Percentiles rank a stretch among this genome's conserved stretches.
Evolutionary conservation across 2,113 vertebrate species (phyloP).

Genomic region (Petroica traversi): DNA sequence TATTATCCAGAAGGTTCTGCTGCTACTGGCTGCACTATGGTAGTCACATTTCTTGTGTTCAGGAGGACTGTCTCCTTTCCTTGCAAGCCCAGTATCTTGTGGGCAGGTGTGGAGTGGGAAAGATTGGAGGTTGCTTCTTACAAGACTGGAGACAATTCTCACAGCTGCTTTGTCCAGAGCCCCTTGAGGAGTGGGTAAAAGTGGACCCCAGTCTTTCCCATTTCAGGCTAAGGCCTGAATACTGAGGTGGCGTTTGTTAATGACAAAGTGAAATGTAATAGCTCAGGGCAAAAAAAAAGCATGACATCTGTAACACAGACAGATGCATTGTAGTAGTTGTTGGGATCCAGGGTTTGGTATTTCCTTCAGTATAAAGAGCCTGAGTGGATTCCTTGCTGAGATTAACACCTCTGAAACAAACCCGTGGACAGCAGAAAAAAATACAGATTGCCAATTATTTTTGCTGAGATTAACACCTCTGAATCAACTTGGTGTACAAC

Average conservation of each 20-base stretch:
- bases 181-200: not conserved
- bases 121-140: not conserved
- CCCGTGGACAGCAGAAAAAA: not conserved
- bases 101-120: not conserved
- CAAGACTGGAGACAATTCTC: not conserved
- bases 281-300: not conserved
- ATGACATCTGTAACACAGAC: not conserved
- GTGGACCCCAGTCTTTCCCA: not conserved
- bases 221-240: not conserved
- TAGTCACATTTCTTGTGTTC: not conserved
- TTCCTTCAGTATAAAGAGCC: not conserved
- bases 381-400: not conserved
- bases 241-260: not conserved
- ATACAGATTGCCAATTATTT: not conserved
- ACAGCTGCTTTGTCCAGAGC: not conserved
- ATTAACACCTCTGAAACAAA: not conserved
- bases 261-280: not conserved
- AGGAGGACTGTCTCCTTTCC: not conserved
- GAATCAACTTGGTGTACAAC: not conserved
- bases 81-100: not conserved
- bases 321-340: not conserved
- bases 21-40: not conserved
- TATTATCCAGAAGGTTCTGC: not conserved
- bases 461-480: not conserved
- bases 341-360: not conserved